Evolutionary conservation across 2,888 invertebrate species (phyloP), one percentile per base, ranked within the genome.

Genomic region (Lepidochitona cinerea): DNA sequence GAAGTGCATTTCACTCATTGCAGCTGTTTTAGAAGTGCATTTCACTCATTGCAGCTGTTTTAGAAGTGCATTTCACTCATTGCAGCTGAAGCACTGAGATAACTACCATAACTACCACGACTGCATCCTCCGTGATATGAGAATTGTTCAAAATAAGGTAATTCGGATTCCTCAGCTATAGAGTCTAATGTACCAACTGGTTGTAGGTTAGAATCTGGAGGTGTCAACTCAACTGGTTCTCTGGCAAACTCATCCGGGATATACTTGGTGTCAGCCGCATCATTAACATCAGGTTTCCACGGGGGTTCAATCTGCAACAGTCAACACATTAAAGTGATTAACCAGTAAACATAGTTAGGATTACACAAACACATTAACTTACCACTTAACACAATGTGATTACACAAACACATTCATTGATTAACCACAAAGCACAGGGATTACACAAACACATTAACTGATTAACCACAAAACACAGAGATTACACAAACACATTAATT

Each of bases 191-290:
- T 7, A 1, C 4, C 49, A 1, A 23, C 18, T 12, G 75, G 78
- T 52, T 74, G 77, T 35, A 71, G 74, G 54, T n/a, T 65, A 12
- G 54, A 75, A 7, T 49, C 49, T 26, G 86, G 86, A 49, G 90
- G 89, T 0, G 89, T 89, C 64, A 90, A 78, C 72, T 83, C 82
- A 53, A 90, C 89, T 2, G 84, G 77, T 78, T 89, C 88, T 5
- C 97, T 97, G 3, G 99, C 99, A 92, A 99, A 99, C 92, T 98
- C 97, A 77, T 96, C 95, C 92, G 99, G 99, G 92, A 99, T 99
- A 92, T 99, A 99, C 74, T 96, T 93, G 79, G 99, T 99, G 92
- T 99, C 99, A 67, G 96, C 98, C 89, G 99, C 99, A 64, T 96
- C 96, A 78, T 95, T 95, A 82, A 99, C 98, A 92, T 89, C 87